These are phyloP conservation scores for Enteromius argenteus DNA, from an alignment of 2,797 vertebrate species.

Conservation along the genomic window DNA sequence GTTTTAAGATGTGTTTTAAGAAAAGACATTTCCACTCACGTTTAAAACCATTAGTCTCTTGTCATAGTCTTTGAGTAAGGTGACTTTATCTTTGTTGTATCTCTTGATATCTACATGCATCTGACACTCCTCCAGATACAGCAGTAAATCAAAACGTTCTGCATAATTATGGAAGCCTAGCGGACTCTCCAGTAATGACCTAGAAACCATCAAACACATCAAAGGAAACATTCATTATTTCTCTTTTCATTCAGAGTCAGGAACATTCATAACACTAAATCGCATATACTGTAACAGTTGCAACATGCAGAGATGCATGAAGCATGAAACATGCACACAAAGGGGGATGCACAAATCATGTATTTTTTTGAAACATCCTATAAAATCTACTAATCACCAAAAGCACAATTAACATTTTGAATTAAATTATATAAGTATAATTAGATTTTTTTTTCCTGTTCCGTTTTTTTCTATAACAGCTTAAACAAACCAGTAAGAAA, in stretches of 20 bases:
- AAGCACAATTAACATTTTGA: neutral
- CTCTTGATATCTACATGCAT: constrained; percentile 88
- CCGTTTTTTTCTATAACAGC: neutral
- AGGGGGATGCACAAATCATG: neutral
- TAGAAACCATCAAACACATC: constrained; percentile 54
- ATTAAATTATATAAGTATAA: neutral
- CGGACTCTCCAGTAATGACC: constrained; percentile 70
- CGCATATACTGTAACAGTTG: neutral
- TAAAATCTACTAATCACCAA: neutral
- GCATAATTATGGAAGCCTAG: constrained; percentile 82
- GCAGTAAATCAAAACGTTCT: constrained; percentile 82
- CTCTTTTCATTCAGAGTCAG: neutral
- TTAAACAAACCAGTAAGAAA: neutral
- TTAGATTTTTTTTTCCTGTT: neutral
- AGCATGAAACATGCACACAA: neutral
- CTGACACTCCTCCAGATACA: constrained; percentile 91
- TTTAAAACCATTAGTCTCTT: constrained; percentile 81
- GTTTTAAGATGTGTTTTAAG: neutral
- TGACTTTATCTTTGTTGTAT: constrained; percentile 81
- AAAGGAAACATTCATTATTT: constrained; percentile 49
- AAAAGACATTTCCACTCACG: constrained; percentile 66
- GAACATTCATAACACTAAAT: neutral
- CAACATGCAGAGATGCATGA: neutral
- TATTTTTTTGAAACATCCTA: neutral
- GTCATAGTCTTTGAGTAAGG: constrained; percentile 77